Percentiles rank a stretch among this genome's conserved stretches.
Conservation (phyloP, 2,797 vertebrate species). For the Podargus strigoides region DNA sequence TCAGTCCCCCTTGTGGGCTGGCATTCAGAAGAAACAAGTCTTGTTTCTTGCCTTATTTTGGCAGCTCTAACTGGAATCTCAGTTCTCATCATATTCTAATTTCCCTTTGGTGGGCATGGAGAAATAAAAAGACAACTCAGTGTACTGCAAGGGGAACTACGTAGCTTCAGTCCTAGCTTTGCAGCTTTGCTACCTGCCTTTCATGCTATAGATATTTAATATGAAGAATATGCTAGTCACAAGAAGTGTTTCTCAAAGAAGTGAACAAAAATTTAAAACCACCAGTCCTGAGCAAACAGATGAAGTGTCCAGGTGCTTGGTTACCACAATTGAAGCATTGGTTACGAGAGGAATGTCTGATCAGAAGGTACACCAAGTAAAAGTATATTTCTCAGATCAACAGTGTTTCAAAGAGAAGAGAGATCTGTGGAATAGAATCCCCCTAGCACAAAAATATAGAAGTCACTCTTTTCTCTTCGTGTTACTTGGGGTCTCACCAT, state of each 20-base stretch:
- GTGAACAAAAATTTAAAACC: background rate
- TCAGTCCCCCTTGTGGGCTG: background rate
- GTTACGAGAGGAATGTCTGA: background rate
- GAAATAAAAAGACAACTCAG: background rate
- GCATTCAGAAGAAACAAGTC: background rate
- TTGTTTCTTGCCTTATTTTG: background rate
- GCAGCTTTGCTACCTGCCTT: background rate
- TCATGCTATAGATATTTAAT: background rate
- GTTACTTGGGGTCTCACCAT: background rate
- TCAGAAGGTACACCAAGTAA: background rate
- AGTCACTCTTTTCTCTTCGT: background rate
- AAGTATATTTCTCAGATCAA: background rate
- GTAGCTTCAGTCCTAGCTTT: background rate
- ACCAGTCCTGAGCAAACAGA: background rate
- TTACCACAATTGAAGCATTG: background rate
- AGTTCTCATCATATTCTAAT: background rate
- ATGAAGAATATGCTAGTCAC: background rate
- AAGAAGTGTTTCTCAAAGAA: background rate
- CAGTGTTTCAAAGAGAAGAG: background rate
- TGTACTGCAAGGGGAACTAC: background rate
- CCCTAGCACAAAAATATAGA: background rate
- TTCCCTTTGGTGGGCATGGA: background rate
- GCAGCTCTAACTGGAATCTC: background rate
- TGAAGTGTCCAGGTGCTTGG: background rate
- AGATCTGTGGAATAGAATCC: background rate